A percentile compares a stretch with the other conserved stretches of the same genome.
Evolutionary conservation across 2,888 invertebrate species (phyloP).

Genomic region (Magallana nippona): DNA sequence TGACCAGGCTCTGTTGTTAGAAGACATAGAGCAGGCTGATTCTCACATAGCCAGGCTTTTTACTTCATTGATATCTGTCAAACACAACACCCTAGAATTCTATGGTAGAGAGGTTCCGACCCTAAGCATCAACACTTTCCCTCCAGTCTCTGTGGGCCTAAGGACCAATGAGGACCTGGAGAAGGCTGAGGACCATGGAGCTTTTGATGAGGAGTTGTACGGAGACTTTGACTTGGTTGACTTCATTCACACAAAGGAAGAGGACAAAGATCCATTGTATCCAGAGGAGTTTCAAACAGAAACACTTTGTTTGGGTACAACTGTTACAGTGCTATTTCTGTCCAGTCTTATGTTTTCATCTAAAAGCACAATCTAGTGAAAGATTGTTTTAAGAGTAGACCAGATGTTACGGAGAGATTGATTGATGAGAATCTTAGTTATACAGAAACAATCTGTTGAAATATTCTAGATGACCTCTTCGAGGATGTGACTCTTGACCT

Average conservation of each 20-base stretch:
- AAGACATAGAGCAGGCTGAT: not conserved
- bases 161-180: not conserved
- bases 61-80: too few species aligned
- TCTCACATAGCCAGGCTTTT: not conserved
- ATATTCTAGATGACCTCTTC: constrained; percentile 4
- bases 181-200: not conserved
- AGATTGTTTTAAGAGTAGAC: too few species aligned
- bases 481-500: not conserved
- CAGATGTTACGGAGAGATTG: too few species aligned
- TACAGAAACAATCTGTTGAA: too few species aligned
- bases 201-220: not conserved
- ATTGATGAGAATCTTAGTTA: too few species aligned
- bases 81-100: not conserved
- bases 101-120: not conserved
- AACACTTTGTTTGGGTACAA: not conserved
- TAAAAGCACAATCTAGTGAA: too few species aligned
- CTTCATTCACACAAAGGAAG: not conserved
- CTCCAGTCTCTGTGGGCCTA: not conserved
- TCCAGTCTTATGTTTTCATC: too few species aligned
- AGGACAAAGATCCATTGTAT: not conserved
- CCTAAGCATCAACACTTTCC: not conserved
- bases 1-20: not conserved
- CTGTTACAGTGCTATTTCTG: too few species aligned
- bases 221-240: not conserved
- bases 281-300: not conserved